A percentile compares a stretch with the other conserved stretches of the same genome.
Evolutionary conservation across 2,797 vertebrate genomes (phyloP).

Genomic region (Cossypha caffra): DNA sequence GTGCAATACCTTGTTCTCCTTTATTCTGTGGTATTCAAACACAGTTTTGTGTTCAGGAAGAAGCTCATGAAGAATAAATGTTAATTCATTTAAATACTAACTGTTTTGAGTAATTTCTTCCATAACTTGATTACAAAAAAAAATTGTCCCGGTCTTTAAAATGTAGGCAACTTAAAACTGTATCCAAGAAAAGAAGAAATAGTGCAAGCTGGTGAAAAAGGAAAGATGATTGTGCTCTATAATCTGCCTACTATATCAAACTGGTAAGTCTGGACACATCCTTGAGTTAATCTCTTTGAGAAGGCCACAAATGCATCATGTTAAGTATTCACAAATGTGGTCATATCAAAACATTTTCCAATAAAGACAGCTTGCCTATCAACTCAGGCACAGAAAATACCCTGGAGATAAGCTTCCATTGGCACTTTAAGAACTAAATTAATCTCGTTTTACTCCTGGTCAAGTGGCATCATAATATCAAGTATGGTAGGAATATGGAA

Average conservation of each 20-base stretch:
- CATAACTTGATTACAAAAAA: not conserved
- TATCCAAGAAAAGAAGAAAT: not conserved
- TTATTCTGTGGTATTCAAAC: not conserved
- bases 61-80: not conserved
- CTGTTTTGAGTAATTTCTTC: not conserved
- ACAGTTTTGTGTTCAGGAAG: not conserved
- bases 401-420: not conserved
- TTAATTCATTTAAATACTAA: not conserved
- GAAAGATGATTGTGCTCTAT: not conserved
- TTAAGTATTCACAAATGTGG: not conserved
- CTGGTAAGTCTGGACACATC: fast-evolving
- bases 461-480: not conserved
- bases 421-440: not conserved
- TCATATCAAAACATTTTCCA: not conserved
- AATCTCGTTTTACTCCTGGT: not conserved
- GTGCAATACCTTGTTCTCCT: not conserved
- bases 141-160: not conserved
- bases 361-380: not conserved
- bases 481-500: not conserved
- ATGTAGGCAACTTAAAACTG: not conserved
- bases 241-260: not conserved
- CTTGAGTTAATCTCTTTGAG: not conserved
- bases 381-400: not conserved
- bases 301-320: not conserved
- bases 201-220: not conserved